Evolutionary conservation across 2,113 vertebrate species (phyloP).

Genomic region (Scartelaos histophorus): DNA sequence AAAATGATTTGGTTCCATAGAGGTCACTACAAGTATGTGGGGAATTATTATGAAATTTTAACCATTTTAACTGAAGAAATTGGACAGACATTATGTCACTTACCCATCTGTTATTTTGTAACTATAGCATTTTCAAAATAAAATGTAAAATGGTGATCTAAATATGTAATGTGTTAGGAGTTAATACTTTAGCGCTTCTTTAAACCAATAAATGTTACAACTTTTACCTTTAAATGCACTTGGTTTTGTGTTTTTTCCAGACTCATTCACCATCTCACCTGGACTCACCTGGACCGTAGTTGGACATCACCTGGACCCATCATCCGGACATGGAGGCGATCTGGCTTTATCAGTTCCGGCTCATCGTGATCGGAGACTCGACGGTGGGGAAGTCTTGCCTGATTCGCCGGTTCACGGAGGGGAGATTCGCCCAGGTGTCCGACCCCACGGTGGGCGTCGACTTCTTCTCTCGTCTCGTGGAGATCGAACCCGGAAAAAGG

Average conservation of each 20-base stretch:
- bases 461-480: conserved; percentile 96
- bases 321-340: conserved; percentile 88
- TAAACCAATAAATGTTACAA: no score
- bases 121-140: no score
- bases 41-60: no score
- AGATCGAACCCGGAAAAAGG: conserved; percentile 95
- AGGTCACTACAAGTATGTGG: no score
- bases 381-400: conserved; percentile 97
- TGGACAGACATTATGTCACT: no score
- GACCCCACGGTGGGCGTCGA: conserved; percentile 97
- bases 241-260: background rate
- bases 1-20: no score
- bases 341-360: conserved; percentile 97
- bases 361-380: conserved; percentile 97
- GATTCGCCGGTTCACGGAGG: conserved; percentile 95
- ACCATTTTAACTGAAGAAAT: no score
- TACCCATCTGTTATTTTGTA: no score
- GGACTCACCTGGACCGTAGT: background rate
- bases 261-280: background rate
- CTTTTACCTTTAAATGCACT: background rate
- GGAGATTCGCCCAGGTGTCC: conserved; percentile 93
- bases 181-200: no score
- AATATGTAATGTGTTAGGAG: no score
- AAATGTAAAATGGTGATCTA: no score
- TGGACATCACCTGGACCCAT: conserved; percentile 7